Evolutionary conservation across 2,888 invertebrate genomes (phyloP).

Genomic region (Leucophenga maculata): DNA sequence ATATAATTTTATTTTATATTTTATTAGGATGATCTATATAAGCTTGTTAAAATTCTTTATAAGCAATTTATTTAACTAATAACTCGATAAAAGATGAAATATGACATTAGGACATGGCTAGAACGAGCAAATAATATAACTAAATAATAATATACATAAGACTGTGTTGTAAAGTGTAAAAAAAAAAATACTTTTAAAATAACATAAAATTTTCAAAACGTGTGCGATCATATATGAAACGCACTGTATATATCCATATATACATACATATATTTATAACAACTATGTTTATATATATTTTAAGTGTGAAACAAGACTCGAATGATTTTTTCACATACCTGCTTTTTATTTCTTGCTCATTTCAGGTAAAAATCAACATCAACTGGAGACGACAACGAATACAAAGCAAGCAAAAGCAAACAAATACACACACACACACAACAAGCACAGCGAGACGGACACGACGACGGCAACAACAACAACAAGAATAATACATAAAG

Average conservation of each 20-base stretch:
- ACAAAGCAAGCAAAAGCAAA: conserved; percentile 9
- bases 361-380: conserved; percentile 60
- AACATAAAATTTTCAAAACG: not conserved
- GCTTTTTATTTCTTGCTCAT: conserved; percentile 56
- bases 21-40: too few species aligned
- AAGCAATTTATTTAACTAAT: too few species aligned
- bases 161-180: too few species aligned
- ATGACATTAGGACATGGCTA: too few species aligned
- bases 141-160: too few species aligned
- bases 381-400: conserved; percentile 48
- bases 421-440: too few species aligned
- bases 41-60: too few species aligned
- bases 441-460: too few species aligned
- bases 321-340: conserved; percentile 54
- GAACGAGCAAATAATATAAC: too few species aligned
- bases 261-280: not conserved
- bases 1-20: too few species aligned
- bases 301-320: conserved; percentile 63
- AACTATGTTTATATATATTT: conserved; percentile 8
- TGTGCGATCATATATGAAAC: not conserved
- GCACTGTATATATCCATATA: not conserved
- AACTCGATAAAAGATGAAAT: too few species aligned
- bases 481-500: conserved; percentile 35
- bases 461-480: conserved; percentile 45
- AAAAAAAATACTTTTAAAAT: too few species aligned